phyloP scores from a whole-genome alignment of 2,113 vertebrate genomes.

The Sapajus apella region DNA sequence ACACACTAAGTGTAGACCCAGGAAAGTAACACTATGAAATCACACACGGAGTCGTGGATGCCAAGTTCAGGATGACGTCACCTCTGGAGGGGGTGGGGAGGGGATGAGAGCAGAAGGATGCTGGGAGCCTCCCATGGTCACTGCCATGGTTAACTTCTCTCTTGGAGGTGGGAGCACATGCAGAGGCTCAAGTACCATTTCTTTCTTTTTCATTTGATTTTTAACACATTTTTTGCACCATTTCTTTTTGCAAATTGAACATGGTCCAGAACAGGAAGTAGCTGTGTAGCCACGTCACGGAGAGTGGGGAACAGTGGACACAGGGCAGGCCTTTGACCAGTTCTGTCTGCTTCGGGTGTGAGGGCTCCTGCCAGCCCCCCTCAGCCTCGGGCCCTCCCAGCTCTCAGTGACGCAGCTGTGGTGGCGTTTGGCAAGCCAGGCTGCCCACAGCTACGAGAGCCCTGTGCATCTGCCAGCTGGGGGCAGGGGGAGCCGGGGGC shows the following conservation, averaged over 20 bases:
- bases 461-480: background rate
- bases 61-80: background rate
- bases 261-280: background rate
- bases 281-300: fast-evolving
- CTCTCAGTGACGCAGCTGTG: slow-evolving; percentile 66
- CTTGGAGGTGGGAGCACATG: background rate
- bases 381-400: background rate
- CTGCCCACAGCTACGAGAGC: slow-evolving; percentile 35
- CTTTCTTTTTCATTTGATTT: background rate
- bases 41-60: background rate
- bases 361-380: background rate
- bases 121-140: background rate
- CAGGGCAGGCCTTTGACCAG: background rate
- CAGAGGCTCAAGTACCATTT: background rate
- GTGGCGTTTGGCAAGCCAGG: slow-evolving; percentile 45
- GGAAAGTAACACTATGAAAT: background rate
- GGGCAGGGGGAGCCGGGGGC: fast-evolving
- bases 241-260: background rate
- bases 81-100: background rate
- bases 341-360: background rate
- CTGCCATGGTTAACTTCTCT: background rate
- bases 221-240: background rate
- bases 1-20: background rate
- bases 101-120: background rate
- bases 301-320: background rate